Evolutionary conservation across 2,797 vertebrate genomes (phyloP).

Genomic region (Oreochromis grahami): DNA sequence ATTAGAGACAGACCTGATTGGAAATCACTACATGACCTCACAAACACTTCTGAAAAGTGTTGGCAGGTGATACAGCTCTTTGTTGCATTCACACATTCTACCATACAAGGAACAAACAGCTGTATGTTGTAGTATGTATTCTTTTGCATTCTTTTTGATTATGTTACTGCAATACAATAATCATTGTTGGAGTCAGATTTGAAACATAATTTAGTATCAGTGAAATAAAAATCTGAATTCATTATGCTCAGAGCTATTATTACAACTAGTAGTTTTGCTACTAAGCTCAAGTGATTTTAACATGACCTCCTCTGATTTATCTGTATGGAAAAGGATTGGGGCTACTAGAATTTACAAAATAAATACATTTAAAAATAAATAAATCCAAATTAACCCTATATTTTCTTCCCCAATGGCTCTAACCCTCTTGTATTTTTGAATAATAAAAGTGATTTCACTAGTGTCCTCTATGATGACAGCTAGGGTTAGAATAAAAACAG

Average conservation of each 20-base stretch:
- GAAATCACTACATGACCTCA: not conserved
- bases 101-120: not conserved
- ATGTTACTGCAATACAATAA: not conserved
- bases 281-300: not conserved
- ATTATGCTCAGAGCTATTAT: not conserved
- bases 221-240: not conserved
- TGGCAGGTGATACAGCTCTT: not conserved
- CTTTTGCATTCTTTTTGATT: not conserved
- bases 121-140: not conserved
- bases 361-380: not conserved
- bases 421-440: not conserved
- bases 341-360: not conserved
- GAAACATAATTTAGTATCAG: not conserved
- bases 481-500: not conserved
- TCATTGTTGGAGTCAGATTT: not conserved
- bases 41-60: not conserved
- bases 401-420: not conserved
- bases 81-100: not conserved
- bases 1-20: not conserved
- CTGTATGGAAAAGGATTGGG: not conserved
- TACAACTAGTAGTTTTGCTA: not conserved
- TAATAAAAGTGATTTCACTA: not conserved
- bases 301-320: not conserved
- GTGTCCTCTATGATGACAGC: not conserved
- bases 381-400: not conserved